These are phyloP conservation scores for Stramonita haemastoma DNA, from an alignment of 2,888 invertebrate species.

Conservation along the genomic window DNA sequence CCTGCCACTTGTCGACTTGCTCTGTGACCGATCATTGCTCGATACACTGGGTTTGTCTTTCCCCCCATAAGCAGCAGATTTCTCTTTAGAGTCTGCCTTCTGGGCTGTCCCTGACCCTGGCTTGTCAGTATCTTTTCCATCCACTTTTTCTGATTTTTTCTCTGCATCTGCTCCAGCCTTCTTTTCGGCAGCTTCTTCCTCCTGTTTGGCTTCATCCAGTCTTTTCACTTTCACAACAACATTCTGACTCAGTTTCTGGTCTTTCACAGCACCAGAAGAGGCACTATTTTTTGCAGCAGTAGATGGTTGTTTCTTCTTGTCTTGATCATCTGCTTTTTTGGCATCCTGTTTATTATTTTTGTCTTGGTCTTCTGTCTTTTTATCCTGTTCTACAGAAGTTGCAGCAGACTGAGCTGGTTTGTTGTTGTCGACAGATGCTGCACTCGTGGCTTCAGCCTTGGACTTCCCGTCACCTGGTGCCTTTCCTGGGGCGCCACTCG, in stretches of 20 bases:
- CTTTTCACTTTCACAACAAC: neutral
- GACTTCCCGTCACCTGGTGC: neutral
- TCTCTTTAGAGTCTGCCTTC: neutral
- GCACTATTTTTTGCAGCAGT: neutral
- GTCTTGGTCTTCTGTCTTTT: neutral
- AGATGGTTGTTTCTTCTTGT: neutral
- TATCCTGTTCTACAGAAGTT: neutral
- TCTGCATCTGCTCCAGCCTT: neutral
- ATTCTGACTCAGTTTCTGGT: constrained; percentile 23
- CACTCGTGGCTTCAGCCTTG: neutral
- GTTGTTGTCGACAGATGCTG: neutral
- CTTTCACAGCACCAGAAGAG: neutral
- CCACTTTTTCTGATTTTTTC: neutral
- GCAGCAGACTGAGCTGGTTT: neutral
- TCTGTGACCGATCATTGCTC: neutral
- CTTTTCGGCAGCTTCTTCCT: neutral
- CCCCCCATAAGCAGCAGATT: neutral
- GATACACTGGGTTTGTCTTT: neutral
- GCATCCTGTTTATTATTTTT: neutral
- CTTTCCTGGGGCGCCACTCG: neutral
- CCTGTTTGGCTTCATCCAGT: neutral
- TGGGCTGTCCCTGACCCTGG: neutral
- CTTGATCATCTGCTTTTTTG: neutral
- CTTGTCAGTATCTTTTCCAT: neutral
- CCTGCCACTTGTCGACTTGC: neutral